Conservation (phyloP, 2,888 invertebrate species). For the Pteria penguin region DNA sequence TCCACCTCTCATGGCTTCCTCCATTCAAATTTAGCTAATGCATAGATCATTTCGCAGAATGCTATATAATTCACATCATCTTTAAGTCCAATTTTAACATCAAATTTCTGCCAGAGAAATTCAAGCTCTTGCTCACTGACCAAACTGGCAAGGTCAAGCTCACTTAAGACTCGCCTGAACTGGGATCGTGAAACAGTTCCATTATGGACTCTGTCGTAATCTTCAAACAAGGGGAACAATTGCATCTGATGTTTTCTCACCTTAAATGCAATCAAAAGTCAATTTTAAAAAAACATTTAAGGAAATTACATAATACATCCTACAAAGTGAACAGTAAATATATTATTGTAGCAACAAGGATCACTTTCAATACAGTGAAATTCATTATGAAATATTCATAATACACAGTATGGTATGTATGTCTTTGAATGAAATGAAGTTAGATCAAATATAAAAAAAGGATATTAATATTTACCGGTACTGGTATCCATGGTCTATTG, state of each 20-base stretch:
- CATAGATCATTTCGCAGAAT: conserved; percentile 77
- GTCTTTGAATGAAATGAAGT: too few species aligned
- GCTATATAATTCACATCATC: conserved; percentile 77
- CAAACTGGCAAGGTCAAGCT: conserved; percentile 76
- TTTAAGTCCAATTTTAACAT: conserved; percentile 74
- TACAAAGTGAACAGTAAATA: background rate
- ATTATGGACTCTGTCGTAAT: conserved; percentile 79
- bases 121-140: conserved; percentile 76
- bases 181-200: conserved; percentile 79
- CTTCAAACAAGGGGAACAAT: conserved; percentile 80
- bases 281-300: conserved; percentile 11
- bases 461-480: too few species aligned
- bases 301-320: background rate
- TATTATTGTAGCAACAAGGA: background rate
- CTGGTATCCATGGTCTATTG: too few species aligned
- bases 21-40: conserved; percentile 72
- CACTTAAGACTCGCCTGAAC: conserved; percentile 78
- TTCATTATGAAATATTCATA: background rate
- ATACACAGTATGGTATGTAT: too few species aligned
- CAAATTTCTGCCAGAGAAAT: conserved; percentile 76
- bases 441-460: too few species aligned
- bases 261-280: conserved; percentile 62
- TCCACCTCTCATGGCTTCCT: conserved; percentile 66
- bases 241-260: conserved; percentile 78
- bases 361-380: background rate